Evolutionary conservation across 92 coral and sea anemone genomes (phyloP).

Genomic region (Hydrozoanthus gracilis): DNA sequence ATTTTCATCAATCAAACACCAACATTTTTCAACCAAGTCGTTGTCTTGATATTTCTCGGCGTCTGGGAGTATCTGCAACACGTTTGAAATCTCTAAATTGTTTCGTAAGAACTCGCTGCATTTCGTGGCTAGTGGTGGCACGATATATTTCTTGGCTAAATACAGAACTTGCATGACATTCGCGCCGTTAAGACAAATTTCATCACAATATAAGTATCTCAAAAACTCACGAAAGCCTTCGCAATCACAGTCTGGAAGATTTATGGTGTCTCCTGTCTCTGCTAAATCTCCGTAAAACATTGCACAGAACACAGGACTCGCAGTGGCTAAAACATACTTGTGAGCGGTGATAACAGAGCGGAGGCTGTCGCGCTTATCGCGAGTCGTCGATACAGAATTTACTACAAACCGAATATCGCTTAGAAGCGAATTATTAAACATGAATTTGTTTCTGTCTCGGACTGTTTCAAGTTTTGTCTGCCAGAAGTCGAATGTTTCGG

Average conservation of each 20-base stretch:
- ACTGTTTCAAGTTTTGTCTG: constrained; percentile 20
- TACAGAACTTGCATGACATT: constrained; percentile 55
- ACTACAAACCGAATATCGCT: constrained; percentile 9
- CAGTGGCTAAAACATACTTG: constrained; percentile 53
- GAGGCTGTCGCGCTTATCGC: neutral
- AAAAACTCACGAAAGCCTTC: constrained; percentile 57
- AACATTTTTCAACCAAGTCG: constrained; percentile 46
- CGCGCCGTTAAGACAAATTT: constrained; percentile 46
- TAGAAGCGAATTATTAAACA: constrained; percentile 25
- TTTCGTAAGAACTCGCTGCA: constrained; percentile 37
- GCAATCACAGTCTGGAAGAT: constrained; percentile 36
- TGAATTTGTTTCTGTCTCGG: neutral
- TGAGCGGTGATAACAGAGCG: constrained; percentile 42
- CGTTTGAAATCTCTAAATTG: constrained; percentile 37
- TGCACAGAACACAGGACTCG: constrained; percentile 71
- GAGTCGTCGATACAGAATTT: neutral
- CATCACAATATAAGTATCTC: constrained; percentile 64
- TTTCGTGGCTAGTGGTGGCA: constrained; percentile 58
- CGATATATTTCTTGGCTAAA: constrained; percentile 66
- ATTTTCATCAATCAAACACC: constrained; percentile 40
- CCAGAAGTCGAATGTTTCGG: neutral
- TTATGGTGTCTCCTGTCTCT: constrained; percentile 35
- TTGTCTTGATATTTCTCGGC: constrained; percentile 50
- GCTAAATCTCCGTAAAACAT: constrained; percentile 76
- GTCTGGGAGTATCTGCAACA: constrained; percentile 45